Base-by-base conservation (phyloP, 2,888 invertebrate species). In the Eilema griseolum region DNA sequence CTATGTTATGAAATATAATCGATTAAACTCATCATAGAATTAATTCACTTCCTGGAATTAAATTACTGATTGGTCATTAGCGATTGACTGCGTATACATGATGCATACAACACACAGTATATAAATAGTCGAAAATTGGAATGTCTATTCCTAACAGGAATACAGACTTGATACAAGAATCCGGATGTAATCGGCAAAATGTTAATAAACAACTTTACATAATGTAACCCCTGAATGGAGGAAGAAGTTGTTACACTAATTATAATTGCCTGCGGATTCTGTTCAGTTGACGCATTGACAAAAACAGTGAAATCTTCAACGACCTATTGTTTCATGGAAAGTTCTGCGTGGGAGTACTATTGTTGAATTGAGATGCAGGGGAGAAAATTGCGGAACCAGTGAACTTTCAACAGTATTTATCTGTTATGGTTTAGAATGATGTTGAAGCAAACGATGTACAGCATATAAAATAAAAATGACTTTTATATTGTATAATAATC, bases 251-350 rank as follows among this genome's bases (percentile, higher is more conserved):
- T 88, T 85, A 86, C 83, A 84, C 86, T 86, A 82, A 79, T 85
- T 87, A 85, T 89, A 93, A 94, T 93, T 92, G 91, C 86, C 85
- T 83, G 84, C 79, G 83, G 85, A 83, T 86, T 82, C 81, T 69
- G 83, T 85, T 85, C 81, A 83, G 85, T 82, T 82, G 78, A 81
- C 85, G 85, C 79, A 85, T 89, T 93, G 92, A 92, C 92, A 95
- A 95, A 95, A 94, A 92, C 90, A 93, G 94, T 93, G 94, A 95
- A 95, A 95, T 91, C 91, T 86, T 82, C 86, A 91, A 92, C 90
- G 86, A 89, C 80, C 91, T 77, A 95, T 95, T 95, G 95, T 95
- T 90, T 79, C 73, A 80, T 90, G 88, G 92, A 93, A 93, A 94
- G 93, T 93, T 90, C 78, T 80, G 83, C 90, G 93, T 94, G 94